Base-by-base conservation (phyloP, 2,888 invertebrate species). In the Tubulanus polymorphus region DNA sequence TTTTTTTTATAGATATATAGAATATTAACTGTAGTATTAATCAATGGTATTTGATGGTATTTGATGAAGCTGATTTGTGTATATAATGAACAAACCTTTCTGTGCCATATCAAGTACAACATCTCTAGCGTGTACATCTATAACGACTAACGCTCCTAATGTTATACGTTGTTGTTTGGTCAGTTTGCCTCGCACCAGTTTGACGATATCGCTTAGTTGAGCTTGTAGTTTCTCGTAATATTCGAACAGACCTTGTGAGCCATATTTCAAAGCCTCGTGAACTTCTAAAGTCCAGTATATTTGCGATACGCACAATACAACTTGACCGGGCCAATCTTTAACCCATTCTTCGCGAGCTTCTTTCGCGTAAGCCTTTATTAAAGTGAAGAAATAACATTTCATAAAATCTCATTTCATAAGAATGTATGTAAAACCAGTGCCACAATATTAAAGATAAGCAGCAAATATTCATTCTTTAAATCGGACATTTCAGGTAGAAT, bases 61-160 rank as follows among this genome's bases (percentile, higher is more conserved):
- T n/a, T n/a, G n/a, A n/a, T n/a, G n/a, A n/a, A n/a, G n/a, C n/a
- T n/a, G n/a, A n/a, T n/a, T n/a, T n/a, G n/a, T n/a, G n/a, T n/a
- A n/a, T n/a, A n/a, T n/a, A n/a, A n/a, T n/a, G n/a, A n/a, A n/a
- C 51, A n/a, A 37, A 76, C 75, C 74, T 70, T 79, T 78, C 12
- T 71, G 64, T 8, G 71, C 71, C 74, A 80, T 72, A 32, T 86
- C 85, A 54, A 85, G 81, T 1, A 94, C 82, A 0, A 92, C 90
- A 79, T 95, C 94, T 67, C 93, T 84, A 0, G 92, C 91, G 75
- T 96, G 95, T 0, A 95, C 94, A 74, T 95, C 94, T 61, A 94
- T 80, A 6, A 93, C 92, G 1, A 95, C 91, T 61, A 95, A 79
- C 0, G 94, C 93, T 55, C 93, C 89, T 1, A 95, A 82, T 0